Evolutionary conservation across 2,888 invertebrate genomes (phyloP).

Genomic region (Prosapia bicincta): DNA sequence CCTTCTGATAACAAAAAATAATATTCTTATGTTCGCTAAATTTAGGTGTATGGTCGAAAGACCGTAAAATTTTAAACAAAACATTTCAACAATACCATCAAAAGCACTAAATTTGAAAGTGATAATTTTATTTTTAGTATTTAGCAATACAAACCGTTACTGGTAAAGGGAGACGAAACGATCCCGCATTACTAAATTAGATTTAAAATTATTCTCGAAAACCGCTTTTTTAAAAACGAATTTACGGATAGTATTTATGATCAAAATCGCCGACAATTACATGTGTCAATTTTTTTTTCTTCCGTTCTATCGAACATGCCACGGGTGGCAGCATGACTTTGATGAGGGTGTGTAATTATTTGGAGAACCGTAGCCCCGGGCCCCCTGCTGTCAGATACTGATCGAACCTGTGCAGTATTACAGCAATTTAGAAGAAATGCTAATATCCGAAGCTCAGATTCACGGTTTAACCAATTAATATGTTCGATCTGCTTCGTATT

Average conservation of each 20-base stretch:
- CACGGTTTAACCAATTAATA: background rate
- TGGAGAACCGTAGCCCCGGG: background rate
- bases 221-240: background rate
- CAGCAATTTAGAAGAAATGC: background rate
- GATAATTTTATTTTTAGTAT: too few relatives aligned
- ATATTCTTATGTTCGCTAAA: too few relatives aligned
- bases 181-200: background rate
- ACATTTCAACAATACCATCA: too few relatives aligned
- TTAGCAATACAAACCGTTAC: too few relatives aligned
- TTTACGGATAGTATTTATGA: background rate
- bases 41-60: too few relatives aligned
- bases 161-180: background rate
- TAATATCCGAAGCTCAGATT: background rate
- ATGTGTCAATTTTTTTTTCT: background rate
- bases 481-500: background rate
- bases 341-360: background rate
- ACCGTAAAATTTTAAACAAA: too few relatives aligned
- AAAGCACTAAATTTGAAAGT: too few relatives aligned
- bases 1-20: too few relatives aligned
- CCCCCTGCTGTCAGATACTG: background rate
- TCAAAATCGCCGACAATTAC: constrained; percentile 2
- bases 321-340: background rate
- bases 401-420: background rate
- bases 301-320: background rate
- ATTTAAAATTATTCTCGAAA: background rate